These are phyloP conservation scores for Cathartes aura DNA, from an alignment of 2,113 vertebrate genomes.

Conservation along the genomic window DNA sequence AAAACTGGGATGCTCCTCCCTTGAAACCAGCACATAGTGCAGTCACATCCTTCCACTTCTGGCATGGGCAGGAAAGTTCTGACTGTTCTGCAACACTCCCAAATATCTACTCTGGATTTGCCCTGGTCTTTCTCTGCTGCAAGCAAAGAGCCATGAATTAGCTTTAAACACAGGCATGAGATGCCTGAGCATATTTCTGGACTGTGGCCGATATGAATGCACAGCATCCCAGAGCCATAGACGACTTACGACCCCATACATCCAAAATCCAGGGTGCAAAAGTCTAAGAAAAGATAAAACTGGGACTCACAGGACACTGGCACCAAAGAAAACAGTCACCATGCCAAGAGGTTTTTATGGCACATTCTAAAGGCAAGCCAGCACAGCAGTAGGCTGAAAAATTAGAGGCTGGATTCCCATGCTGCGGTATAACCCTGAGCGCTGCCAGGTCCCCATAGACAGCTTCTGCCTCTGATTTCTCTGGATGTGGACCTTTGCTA, in stretches of 20 bases:
- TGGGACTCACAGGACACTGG: no score
- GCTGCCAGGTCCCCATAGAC: background rate
- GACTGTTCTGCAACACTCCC: background rate
- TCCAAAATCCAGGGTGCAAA: background rate
- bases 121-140: background rate
- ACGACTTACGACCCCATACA: background rate
- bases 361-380: background rate
- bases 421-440: background rate
- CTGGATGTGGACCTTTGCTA: background rate
- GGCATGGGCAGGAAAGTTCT: background rate
- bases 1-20: background rate
- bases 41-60: background rate
- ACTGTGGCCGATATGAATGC: background rate
- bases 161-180: background rate
- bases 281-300: background rate
- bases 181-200: background rate
- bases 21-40: background rate
- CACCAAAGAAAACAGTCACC: background rate
- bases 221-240: background rate
- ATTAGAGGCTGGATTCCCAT: background rate
- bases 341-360: background rate
- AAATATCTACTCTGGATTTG: background rate
- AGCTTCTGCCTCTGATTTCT: background rate
- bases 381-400: background rate
- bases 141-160: background rate